Conservation (phyloP, 1,140 invertebrate species). For the Paralvinella palmiformis region DNA sequence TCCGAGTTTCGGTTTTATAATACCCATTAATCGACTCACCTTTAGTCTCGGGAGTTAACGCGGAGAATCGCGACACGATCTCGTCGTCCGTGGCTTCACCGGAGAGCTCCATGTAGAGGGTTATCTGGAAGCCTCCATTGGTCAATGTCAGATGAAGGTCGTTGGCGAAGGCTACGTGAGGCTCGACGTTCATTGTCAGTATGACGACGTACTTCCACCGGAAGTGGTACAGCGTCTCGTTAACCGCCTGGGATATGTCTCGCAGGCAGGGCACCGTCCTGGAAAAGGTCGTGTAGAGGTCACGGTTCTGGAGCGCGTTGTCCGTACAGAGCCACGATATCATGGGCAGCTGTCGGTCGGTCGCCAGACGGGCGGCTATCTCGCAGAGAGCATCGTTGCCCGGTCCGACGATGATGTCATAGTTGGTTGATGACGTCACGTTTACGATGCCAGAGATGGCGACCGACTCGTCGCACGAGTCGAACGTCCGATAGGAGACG, state of each 20-base stretch:
- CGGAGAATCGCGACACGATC: neutral
- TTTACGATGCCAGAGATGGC: too few relatives aligned
- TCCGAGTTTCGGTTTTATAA: too few relatives aligned
- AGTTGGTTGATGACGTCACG: too few relatives aligned
- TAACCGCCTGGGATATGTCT: neutral
- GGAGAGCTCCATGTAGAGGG: neutral
- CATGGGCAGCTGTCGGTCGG: neutral
- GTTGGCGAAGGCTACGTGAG: neutral
- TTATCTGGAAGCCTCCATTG: neutral
- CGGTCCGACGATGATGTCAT: neutral
- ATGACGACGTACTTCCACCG: neutral
- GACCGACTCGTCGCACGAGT: too few relatives aligned
- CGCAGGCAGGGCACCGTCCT: neutral
- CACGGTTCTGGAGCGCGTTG: neutral
- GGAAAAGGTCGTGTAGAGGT: neutral
- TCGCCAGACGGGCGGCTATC: neutral
- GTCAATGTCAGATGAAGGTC: neutral
- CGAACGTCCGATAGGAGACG: too few relatives aligned
- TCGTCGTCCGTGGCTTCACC: neutral
- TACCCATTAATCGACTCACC: neutral
- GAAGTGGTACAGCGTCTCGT: neutral
- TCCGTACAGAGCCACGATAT: neutral
- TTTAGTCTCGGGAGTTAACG: neutral
- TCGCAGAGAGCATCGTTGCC: constrained; percentile 1
- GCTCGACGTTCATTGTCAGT: neutral